These are phyloP conservation scores for Helostoma temminkii DNA, from an alignment of 2,797 vertebrate species.

Conservation along the genomic window DNA sequence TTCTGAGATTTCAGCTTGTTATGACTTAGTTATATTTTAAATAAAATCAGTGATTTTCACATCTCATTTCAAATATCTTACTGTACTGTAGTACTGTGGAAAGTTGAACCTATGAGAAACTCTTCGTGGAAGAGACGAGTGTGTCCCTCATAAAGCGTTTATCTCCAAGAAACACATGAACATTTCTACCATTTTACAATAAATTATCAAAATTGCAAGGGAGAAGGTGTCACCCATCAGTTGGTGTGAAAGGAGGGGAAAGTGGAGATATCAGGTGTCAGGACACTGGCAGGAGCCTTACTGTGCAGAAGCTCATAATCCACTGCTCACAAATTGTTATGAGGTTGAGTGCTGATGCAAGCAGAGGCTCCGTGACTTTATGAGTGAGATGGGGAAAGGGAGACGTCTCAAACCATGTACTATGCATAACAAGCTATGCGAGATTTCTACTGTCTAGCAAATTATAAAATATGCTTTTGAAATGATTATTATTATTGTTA, in stretches of 20 bases:
- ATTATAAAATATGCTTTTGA: slow-evolving; percentile 4
- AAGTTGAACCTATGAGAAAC: not conserved
- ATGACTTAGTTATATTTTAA: no score
- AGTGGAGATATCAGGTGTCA: slow-evolving; percentile 62
- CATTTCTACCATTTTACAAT: slow-evolving; percentile 33
- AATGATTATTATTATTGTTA: not conserved
- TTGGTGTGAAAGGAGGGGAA: slow-evolving; percentile 24
- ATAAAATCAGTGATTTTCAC: not conserved
- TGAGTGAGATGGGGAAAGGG: slow-evolving; percentile 47
- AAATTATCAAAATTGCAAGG: slow-evolving; percentile 32
- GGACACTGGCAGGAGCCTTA: slow-evolving; percentile 56
- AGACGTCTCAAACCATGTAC: slow-evolving; percentile 55
- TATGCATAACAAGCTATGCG: slow-evolving; percentile 41
- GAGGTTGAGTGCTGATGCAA: slow-evolving; percentile 75
- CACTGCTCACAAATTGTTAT: slow-evolving; percentile 81
- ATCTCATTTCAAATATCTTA: slow-evolving; percentile 5
- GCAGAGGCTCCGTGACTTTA: slow-evolving; percentile 70
- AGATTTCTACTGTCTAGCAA: slow-evolving; percentile 2
- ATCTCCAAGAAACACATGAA: slow-evolving; percentile 18
- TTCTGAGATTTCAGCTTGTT: no score
- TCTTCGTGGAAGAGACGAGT: not conserved
- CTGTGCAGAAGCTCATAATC: slow-evolving; percentile 77
- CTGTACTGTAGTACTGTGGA: not conserved
- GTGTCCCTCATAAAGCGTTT: slow-evolving; percentile 17
- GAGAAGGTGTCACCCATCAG: slow-evolving; percentile 34